Evolutionary conservation across 2,888 invertebrate genomes (phyloP).

Genomic region (Drosophila demipolita): DNA sequence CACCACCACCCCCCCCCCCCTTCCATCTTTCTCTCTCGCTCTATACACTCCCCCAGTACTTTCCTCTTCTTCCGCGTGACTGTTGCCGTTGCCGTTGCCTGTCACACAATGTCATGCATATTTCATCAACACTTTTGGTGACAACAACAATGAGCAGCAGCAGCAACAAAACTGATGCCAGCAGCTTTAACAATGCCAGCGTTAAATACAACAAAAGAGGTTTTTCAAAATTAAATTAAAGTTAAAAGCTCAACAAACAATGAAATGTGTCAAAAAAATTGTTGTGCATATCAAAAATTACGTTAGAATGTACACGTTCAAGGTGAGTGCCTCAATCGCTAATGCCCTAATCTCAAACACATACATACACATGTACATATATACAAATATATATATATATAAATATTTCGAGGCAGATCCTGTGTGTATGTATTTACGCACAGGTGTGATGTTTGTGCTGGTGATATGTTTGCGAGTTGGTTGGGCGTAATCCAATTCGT

Average conservation of each 20-base stretch:
- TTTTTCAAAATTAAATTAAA: conserved; percentile 80
- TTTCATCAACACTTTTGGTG: conserved; percentile 63
- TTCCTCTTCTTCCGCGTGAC: too few species aligned
- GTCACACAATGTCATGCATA: conserved; percentile 62
- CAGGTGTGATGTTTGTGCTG: neutral
- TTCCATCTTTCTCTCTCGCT: neutral
- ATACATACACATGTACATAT: neutral
- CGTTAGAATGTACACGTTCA: neutral
- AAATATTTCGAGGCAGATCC: too few species aligned
- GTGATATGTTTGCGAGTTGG: neutral
- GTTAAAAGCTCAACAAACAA: conserved; percentile 75
- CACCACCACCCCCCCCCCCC: neutral
- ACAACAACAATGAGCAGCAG: conserved; percentile 42
- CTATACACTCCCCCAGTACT: too few species aligned
- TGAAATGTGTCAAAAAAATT: conserved; percentile 61
- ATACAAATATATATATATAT: neutral
- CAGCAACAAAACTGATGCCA: conserved; percentile 19
- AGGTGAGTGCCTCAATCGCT: neutral
- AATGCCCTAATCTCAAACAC: neutral
- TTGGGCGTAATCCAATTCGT: neutral
- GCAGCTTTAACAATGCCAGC: conserved; percentile 30
- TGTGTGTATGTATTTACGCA: too few species aligned
- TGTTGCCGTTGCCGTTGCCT: conserved; percentile 8
- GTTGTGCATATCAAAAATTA: conserved; percentile 3
- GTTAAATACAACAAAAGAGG: conserved; percentile 63